Base-by-base conservation (phyloP, 2,888 invertebrate species). In the Geophilus truncorum region DNA sequence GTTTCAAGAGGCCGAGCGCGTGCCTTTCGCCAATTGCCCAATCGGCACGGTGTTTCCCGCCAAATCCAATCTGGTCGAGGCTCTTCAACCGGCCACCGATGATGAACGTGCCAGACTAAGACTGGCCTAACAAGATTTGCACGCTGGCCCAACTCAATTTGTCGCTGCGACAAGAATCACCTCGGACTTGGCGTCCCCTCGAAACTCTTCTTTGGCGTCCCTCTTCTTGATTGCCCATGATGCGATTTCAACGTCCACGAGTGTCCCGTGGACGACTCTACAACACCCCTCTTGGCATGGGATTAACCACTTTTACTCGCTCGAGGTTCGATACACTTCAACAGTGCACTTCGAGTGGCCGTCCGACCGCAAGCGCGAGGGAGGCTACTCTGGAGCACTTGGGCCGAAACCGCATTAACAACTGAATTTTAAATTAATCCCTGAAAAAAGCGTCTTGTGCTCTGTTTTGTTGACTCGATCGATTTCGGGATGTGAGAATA, bases 41-140 rank as follows among this genome's bases (percentile, higher is more conserved):
- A 18, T 57, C 57, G 57, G 1, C 21, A 9, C 21, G 57, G 9
- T 57, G 57, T 57, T 57, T 57, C 57, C 21, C 57, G 57, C 57
- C 57, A 57, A 57, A 57, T 57, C 57, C 57, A 57, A 57, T 57
- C 57, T 57, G 57, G 57, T n/a, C 57, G 57, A 57, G 57, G 57
- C 57, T 18, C 57, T 57, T 57, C 57, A 57, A 57, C 57, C 57
- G 57, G 57, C 57, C 57, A 57, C 57, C 57, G 57, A 57, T 57
- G 57, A 57, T 57, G 21, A 57, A 57, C 57, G 7, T 57, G 57
- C 18, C 57, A 57, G 57, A 57, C 21, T 9, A 18, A 5, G 18
- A 9, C 57, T 23, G 6, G 57, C 18, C 57, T 57, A 57, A 57
- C 57, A 57, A 21, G 57, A 57, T 57, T 57, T 57, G 57, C 18